These are phyloP conservation scores for Acronicta alni DNA, from an alignment of 2,888 invertebrate genomes.

Conservation along the genomic window DNA sequence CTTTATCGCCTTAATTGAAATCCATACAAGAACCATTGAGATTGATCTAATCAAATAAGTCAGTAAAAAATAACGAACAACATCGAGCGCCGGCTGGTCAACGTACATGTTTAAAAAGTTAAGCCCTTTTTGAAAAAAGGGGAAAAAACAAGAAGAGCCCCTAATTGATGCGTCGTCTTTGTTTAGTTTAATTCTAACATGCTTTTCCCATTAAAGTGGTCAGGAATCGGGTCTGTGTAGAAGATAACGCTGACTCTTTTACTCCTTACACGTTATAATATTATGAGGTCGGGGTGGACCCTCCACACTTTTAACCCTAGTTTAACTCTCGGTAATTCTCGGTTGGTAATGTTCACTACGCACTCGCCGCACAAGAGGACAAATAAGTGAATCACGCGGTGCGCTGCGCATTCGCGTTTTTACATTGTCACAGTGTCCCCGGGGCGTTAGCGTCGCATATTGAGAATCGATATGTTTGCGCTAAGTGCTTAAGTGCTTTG, in stretches of 20 bases:
- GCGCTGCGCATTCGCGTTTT: slow-evolving; percentile 80
- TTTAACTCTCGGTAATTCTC: slow-evolving; percentile 80
- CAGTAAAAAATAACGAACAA: slow-evolving; percentile 84
- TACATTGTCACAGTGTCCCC: slow-evolving; percentile 84
- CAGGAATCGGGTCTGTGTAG: slow-evolving; percentile 84
- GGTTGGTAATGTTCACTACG: slow-evolving; percentile 66
- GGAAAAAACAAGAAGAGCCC: slow-evolving; percentile 77
- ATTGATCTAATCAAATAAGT: slow-evolving; percentile 87
- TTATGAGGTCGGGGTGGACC: slow-evolving; percentile 78
- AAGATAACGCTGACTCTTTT: slow-evolving; percentile 87
- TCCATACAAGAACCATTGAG: slow-evolving; percentile 85
- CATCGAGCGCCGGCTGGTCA: slow-evolving; percentile 79
- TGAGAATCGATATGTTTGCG: slow-evolving; percentile 87
- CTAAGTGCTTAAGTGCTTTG: slow-evolving; percentile 88
- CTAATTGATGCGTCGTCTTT: slow-evolving; percentile 90
- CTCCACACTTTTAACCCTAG: slow-evolving; percentile 78
- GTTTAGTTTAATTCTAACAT: slow-evolving; percentile 90
- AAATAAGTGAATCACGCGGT: slow-evolving; percentile 81
- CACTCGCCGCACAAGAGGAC: slow-evolving; percentile 73
- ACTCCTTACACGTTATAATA: slow-evolving; percentile 88
- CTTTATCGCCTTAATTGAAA: slow-evolving; percentile 84
- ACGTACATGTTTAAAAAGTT: slow-evolving; percentile 85
- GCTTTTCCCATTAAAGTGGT: slow-evolving; percentile 90
- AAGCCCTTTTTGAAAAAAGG: slow-evolving; percentile 81
- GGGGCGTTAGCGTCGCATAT: slow-evolving; percentile 78